Evolutionary conservation across 2,888 invertebrate genomes (phyloP), one percentile per base, ranked within the genome.

Genomic region (Eupithecia inturbata): DNA sequence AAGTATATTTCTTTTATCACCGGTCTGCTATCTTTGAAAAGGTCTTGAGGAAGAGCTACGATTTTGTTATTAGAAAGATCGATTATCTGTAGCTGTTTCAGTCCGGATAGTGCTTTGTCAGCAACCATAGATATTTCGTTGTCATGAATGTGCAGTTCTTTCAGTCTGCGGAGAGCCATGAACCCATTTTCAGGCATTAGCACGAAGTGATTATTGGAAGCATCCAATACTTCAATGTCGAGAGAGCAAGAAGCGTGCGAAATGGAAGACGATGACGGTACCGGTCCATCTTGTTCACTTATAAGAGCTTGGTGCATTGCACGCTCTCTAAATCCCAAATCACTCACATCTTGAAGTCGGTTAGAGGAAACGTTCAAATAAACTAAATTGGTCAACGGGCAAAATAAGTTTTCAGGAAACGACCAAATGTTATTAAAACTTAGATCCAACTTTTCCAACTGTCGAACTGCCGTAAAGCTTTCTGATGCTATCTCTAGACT

Each of bases 41-140:
- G 93, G 85, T 97, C 97, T 78, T 97, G 96, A 63, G 99, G 98
- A 81, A 99, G 95, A 70, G 97, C 97, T 57, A 97, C 97, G 79
- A 99, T 96, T 95, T 97, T 97, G 91, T 99, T 99, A 84, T 97
- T 97, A 45, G 98, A 98, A 72, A 99, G 93, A 92, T 99, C 98
- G 78, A 99, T 95, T 84, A 97, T 96, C 92, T 97, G 97, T 79
- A 99, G 93, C 78, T 97, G 96, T 88, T 97, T 96, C 68, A 99
- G 93, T 28, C 98, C 97, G 76, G 96, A 95, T 73, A 99, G 93
- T 0, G 98, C 97, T 84, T 96, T 96, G 88, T 98, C 98, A 70
- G 97, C 97, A 2, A 98, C 96, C 96, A 97, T 97, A 49, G 97
- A 97, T 81, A 99, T 97, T 91, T 97, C 97, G 88, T 99, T 99